Percentiles rank a stretch among this genome's conserved stretches.
These are phyloP conservation scores for Aphidius gifuensis DNA, from an alignment of 1,140 invertebrate species.

Conservation along the genomic window DNA sequence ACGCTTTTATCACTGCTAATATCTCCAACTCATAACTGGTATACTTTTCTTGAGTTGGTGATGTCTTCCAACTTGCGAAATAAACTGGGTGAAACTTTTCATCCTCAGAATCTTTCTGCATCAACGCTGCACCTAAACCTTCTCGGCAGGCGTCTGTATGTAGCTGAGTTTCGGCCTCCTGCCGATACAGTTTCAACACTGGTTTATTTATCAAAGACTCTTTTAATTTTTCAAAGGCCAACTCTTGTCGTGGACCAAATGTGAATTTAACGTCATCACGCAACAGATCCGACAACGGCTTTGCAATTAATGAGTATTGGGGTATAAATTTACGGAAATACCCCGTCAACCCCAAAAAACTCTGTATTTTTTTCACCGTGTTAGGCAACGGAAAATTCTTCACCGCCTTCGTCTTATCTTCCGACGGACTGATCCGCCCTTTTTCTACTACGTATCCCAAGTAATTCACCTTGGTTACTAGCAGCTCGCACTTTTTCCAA, in stretches of 20 bases:
- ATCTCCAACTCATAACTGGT: neutral
- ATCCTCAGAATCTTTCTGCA: slow-evolving; percentile 22
- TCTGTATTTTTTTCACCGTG: slow-evolving; percentile 34
- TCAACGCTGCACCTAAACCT: slow-evolving; percentile 38
- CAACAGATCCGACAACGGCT: slow-evolving; percentile 28
- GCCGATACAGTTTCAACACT: slow-evolving; percentile 27
- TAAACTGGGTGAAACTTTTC: slow-evolving; percentile 5
- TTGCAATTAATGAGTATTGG: slow-evolving; percentile 30
- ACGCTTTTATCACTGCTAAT: slow-evolving; percentile 15
- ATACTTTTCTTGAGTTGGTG: neutral
- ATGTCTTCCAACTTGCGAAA: neutral
- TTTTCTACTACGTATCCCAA: slow-evolving; percentile 28
- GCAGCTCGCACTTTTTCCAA: too few species aligned
- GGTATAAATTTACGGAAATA: slow-evolving; percentile 40
- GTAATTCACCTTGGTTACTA: slow-evolving; percentile 20
- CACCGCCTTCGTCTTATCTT: slow-evolving; percentile 38
- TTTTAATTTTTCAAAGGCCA: slow-evolving; percentile 21
- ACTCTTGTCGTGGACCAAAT: neutral
- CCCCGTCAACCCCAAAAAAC: slow-evolving; percentile 37
- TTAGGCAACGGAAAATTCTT: slow-evolving; percentile 36
- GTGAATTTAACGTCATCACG: slow-evolving; percentile 22
- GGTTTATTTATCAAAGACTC: slow-evolving; percentile 32
- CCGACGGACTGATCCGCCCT: slow-evolving; percentile 32
- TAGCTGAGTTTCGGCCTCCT: slow-evolving; percentile 24
- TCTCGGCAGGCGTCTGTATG: neutral